Conservation (phyloP, 2,888 invertebrate genomes). For the Melieria picta region DNA sequence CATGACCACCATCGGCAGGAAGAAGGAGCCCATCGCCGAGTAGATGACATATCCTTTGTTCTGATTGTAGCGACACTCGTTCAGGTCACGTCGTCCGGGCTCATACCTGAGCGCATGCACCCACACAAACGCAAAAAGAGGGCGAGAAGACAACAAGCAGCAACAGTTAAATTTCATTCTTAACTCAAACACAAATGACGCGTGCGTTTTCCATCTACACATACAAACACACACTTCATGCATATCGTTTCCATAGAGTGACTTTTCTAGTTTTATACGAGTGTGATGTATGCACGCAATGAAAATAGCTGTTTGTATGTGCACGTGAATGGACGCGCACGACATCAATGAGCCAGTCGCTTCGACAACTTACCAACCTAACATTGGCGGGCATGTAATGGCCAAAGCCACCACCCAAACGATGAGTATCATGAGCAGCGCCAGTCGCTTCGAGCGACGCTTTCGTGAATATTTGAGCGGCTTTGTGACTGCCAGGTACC, state of each 20-base stretch:
- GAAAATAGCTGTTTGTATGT: too few relatives aligned
- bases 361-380: constrained; percentile 79
- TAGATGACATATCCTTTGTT: constrained; percentile 95
- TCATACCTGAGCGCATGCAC: constrained; percentile 72
- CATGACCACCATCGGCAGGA: constrained; percentile 95
- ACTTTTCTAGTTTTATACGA: too few relatives aligned
- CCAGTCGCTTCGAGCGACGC: constrained; percentile 84
- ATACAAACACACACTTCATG: too few relatives aligned
- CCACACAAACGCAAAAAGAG: too few relatives aligned
- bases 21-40: constrained; percentile 95
- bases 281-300: too few relatives aligned
- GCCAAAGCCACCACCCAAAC: constrained; percentile 92
- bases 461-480: constrained; percentile 92
- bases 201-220: too few relatives aligned
- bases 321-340: too few relatives aligned
- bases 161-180: too few relatives aligned
- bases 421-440: constrained; percentile 86
- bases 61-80: constrained; percentile 87
- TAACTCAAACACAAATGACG: too few relatives aligned
- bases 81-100: constrained; percentile 72
- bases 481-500: constrained; percentile 92
- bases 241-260: too few relatives aligned
- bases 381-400: constrained; percentile 95
- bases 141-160: too few relatives aligned
- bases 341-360: too few relatives aligned